Base-by-base conservation (phyloP, 2,797 vertebrate species). In the Sternarchorhynchus goeldii region DNA sequence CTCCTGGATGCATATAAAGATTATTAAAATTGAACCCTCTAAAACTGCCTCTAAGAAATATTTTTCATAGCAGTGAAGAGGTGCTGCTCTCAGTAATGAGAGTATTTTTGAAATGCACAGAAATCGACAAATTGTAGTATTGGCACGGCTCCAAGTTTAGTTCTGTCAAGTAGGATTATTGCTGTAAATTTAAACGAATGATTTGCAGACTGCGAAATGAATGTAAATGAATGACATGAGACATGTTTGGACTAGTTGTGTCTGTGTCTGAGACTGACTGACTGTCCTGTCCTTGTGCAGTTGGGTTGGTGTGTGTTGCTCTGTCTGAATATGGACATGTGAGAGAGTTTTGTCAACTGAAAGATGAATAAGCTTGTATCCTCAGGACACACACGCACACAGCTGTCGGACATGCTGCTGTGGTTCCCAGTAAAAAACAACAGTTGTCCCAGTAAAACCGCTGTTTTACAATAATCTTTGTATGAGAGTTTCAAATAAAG, bases 311-410 rank as follows among this genome's bases (percentile, higher is more conserved):
- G 45, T 50, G 45, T 50, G 45, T 50, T 12, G 45, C 45, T 50
- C 45, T 50, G 45, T 50, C 45, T 50, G 45, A 65, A 4, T 25
- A 62, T 34, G 14, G 16, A 16, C 21, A 16, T 50, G 12, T 18
- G 25, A 3, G 3, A 18, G 63, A 39, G 36, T 7, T 20, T 8
- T 34, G 17, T 20, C 2, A 12, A 12, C 1, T 20, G 39, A 25
- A 45, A 18, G 14, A 45, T 53, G 66, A 53, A 53, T 68, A 45
- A 68, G 31, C 66, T 68, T 53, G 39, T 59, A n/a, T 60, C 17
- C 50, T 45, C 60, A 20, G 50, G 34, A 39, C 18, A 1, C 18
- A 8, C 39, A 41, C 20, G 21, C 18, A 20, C 65, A 25, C 39
- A 16, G 32, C 25, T 25, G 25, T 25, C 1, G 25, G 25, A 25